Evolutionary conservation across 2,888 invertebrate genomes (phyloP), one percentile per base, ranked within the genome.

Genomic region (Pammene aurita): DNA sequence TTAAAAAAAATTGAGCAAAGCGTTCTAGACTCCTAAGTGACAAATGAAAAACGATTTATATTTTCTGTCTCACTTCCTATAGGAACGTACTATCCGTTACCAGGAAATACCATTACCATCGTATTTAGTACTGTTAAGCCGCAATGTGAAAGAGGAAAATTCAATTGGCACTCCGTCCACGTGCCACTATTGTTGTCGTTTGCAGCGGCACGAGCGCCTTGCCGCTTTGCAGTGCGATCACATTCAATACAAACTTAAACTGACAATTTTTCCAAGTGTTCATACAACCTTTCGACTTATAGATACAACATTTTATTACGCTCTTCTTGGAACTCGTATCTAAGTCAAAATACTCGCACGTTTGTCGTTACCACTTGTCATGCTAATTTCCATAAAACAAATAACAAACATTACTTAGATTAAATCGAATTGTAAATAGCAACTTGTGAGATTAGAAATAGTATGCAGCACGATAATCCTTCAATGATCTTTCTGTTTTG

Each of bases 141-240:
- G 18, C 52, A 38, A 38, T 13, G 62, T 38, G 50, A 52, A 62
- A 62, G 44, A 34, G 62, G 41, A 41, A 41, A 52, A 50, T 41
- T 18, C 50, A 18, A 52, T 62, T 52, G 62, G n/a, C 52, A 62
- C 41, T 38, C 50, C 16, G 10, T 10, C 62, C 62, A 14, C 35
- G 50, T 18, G 48, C 38, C 61, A 41, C 62, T 18, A 62, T 62
- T 62, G 62, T 62, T 62, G 6, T 41, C 50, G n/a, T 18, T 13
- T 18, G 61, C 60, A 48, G 35, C 10, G n/a, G n/a, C 16, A 11
- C 14, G 57, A 26, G 26, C 26, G 26, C 14, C 35, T 44, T 14
- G 50, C 16, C 16, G 5, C n/a, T 41, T 62, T 52, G 52, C 18
- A 62, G 18, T 26, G 26, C 48, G 48, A 13, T 61, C 61, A 52